Evolutionary conservation across 1,140 invertebrate genomes (phyloP).

Genomic region (Cyclargus thomasi): DNA sequence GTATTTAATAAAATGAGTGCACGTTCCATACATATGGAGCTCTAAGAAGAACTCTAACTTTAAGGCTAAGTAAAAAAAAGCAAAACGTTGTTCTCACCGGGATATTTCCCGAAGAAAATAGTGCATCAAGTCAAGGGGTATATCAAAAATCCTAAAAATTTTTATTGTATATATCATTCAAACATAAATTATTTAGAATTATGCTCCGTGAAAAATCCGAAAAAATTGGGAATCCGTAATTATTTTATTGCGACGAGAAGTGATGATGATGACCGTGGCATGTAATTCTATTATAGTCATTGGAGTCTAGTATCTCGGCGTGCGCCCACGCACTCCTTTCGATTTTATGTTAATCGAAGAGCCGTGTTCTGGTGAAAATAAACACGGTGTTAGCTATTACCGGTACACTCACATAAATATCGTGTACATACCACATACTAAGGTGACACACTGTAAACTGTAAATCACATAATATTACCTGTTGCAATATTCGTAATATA

Average conservation of each 20-base stretch:
- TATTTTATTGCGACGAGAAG: too few species aligned
- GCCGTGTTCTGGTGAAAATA: conserved; percentile 53
- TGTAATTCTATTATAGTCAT: conserved; percentile 1
- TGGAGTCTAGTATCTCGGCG: conserved; percentile 6
- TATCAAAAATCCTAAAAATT: too few species aligned
- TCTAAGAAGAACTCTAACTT: too few species aligned
- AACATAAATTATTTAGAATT: too few species aligned
- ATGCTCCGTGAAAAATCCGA: too few species aligned
- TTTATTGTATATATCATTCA: neutral
- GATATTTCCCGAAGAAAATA: too few species aligned
- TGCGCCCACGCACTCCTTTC: conserved; percentile 61
- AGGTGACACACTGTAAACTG: neutral
- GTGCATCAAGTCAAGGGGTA: neutral
- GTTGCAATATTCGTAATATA: neutral
- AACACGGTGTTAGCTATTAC: conserved; percentile 48
- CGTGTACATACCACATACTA: conserved; percentile 13
- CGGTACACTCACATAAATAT: conserved; percentile 30
- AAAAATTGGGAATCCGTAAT: too few species aligned
- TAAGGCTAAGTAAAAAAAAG: too few species aligned
- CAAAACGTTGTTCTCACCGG: too few species aligned
- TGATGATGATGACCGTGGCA: neutral
- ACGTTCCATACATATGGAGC: too few species aligned
- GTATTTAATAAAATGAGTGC: too few species aligned
- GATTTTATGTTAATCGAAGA: conserved; percentile 75
- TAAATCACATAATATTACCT: neutral